A percentile compares a stretch with the other conserved stretches of the same genome.
phyloP scores from a whole-genome alignment of 2,797 vertebrate species.

The Fistularia tabacaria region DNA sequence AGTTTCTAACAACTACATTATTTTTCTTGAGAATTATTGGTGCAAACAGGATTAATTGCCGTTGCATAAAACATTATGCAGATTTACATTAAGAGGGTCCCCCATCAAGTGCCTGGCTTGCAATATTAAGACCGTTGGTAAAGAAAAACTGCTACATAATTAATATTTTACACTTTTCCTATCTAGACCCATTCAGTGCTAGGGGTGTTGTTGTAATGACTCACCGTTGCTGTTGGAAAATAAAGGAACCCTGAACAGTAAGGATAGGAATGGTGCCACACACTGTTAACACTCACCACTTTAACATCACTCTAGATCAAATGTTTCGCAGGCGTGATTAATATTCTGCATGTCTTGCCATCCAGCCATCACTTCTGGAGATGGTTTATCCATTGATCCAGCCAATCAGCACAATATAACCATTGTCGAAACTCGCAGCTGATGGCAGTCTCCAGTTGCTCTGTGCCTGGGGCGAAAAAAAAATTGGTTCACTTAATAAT shows the following conservation, averaged over 20 bases:
- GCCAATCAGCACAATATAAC: slow-evolving; percentile 2
- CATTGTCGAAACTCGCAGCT: neutral
- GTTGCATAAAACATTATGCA: no score
- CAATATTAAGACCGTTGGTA: slow-evolving; percentile 2
- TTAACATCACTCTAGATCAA: neutral
- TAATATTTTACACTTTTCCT: slow-evolving; percentile 1
- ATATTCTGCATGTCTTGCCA: slow-evolving; percentile 8
- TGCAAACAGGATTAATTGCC: no score
- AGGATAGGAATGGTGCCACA: slow-evolving; percentile 3
- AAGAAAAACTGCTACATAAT: slow-evolving; percentile 2
- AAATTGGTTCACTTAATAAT: neutral
- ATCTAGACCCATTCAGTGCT: neutral
- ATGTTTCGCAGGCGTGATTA: slow-evolving; percentile 11
- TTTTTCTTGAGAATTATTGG: no score
- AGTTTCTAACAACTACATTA: no score
- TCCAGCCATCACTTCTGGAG: slow-evolving; percentile 17
- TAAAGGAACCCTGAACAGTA: slow-evolving; percentile 3
- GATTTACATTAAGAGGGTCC: slow-evolving; percentile 1
- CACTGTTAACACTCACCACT: neutral
- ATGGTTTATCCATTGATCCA: slow-evolving; percentile 18
- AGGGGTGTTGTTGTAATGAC: slow-evolving; percentile 9
- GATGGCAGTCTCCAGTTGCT: slow-evolving; percentile 9
- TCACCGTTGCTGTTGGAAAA: neutral
- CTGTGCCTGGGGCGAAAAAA: slow-evolving; percentile 1
- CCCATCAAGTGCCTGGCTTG: slow-evolving; percentile 4